A percentile compares a stretch with the other conserved stretches of the same genome.
Evolutionary conservation across 2,797 vertebrate species (phyloP).

Genomic region (Falco biarmicus): DNA sequence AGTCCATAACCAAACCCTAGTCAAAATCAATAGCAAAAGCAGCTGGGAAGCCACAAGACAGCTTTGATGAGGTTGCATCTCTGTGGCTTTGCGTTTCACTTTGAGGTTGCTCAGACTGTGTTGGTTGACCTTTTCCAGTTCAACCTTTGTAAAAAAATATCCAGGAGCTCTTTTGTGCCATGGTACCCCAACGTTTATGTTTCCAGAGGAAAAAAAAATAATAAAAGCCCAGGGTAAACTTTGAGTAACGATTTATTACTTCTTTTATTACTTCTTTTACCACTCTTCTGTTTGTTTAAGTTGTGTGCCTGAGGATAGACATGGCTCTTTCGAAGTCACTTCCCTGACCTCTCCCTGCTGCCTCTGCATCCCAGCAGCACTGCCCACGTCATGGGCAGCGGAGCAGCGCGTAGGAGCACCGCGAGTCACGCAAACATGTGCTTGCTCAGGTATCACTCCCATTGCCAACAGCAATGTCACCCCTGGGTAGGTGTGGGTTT

Average conservation of each 20-base stretch:
- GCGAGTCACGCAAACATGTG: neutral
- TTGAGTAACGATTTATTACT: neutral
- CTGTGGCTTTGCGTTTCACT: neutral
- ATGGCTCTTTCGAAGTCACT: neutral
- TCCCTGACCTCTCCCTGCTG: neutral
- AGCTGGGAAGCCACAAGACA: neutral
- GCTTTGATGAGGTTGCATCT: neutral
- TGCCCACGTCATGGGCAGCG: neutral
- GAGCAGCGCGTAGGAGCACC: neutral
- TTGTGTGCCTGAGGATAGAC: neutral
- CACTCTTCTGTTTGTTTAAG: neutral
- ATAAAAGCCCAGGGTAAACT: neutral
- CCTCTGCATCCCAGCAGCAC: neutral
- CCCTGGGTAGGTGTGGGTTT: neutral
- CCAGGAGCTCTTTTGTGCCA: neutral
- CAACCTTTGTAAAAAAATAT: neutral
- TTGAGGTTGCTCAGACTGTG: neutral
- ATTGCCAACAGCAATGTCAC: neutral
- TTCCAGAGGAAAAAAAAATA: neutral
- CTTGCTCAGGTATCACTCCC: neutral
- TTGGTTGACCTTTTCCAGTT: neutral
- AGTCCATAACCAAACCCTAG: neutral
- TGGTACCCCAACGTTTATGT: neutral
- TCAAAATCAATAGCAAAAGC: slow-evolving; percentile 41
- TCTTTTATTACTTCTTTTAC: neutral